Evolutionary conservation across 2,797 vertebrate species (phyloP), one percentile per base, ranked within the genome.

Genomic region (Neosilurus hyrtlii): DNA sequence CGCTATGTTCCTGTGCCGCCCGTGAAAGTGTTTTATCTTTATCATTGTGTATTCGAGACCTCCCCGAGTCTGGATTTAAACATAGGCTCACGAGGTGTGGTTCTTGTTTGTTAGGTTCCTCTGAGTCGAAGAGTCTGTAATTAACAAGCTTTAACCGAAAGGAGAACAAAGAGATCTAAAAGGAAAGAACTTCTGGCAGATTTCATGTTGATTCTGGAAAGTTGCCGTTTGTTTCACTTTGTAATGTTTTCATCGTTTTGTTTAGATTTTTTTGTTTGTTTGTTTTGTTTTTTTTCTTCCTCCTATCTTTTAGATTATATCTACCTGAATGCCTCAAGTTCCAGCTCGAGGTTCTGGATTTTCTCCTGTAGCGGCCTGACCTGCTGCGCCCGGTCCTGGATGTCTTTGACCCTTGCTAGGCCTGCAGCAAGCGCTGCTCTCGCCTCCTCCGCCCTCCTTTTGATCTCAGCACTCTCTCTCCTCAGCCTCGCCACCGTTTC

Each of bases 381-480:
- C n/a, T 87, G 87, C 74, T 87, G 87, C 11, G 93, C 94, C 86
- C 91, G 86, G 20, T 91, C 91, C 91, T 95, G 93, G 85, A 95
- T 92, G 87, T 89, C 74, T 84, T 87, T 90, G 14, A 95, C 94
- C 82, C 90, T 90, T 82, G 93, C 86, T 1, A 95, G 87, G 0
- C 93, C 94, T 15, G 87, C 24, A 3, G 90, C 93, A 75, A 95
- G 91, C 16, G 93, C 92, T 73, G 92, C 89, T 63, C 94, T 90
- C 26, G 93, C 94, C 82, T 94, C 92, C 87, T 94, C 93, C 0
- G 93, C 92, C 67, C 91, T 87, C 86, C 88, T 91, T 90, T 93
- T 94, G 87, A 95, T 94, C 70, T 90, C 88, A 35, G 77, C 22
- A 20, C 93, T 94, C 87, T 94, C 93, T 79, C 88, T 93, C 85